A percentile compares a stretch with the other conserved stretches of the same genome.
These are phyloP conservation scores for Furnarius figulus DNA, from an alignment of 2,113 vertebrate species.

Conservation along the genomic window DNA sequence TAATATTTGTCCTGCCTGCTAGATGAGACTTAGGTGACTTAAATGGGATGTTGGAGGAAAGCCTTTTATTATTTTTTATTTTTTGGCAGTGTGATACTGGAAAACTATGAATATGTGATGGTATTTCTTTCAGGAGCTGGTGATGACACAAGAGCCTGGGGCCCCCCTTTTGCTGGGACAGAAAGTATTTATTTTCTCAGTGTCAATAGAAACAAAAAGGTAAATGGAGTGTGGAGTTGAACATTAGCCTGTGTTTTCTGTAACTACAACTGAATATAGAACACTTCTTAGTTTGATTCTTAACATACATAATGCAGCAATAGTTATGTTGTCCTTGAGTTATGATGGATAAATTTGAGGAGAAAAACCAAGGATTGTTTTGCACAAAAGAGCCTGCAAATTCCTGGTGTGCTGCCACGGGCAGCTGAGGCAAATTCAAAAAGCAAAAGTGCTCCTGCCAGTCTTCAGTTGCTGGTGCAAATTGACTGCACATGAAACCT, in stretches of 20 bases:
- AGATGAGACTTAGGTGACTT: not conserved
- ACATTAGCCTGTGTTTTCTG: not conserved
- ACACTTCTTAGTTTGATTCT: not conserved
- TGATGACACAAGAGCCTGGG: constrained; percentile 94
- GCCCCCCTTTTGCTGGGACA: constrained; percentile 85
- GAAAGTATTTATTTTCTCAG: constrained; percentile 96
- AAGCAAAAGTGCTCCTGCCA: not conserved
- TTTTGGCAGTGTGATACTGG: not conserved
- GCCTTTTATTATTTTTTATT: not conserved
- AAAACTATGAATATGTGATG: not conserved
- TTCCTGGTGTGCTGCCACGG: not conserved
- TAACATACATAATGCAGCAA: not conserved
- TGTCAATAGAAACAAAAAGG: constrained; percentile 96
- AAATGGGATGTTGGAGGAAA: not conserved
- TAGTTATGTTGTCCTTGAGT: not conserved
- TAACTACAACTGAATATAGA: not conserved
- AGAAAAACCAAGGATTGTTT: not conserved
- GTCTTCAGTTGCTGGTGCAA: not conserved
- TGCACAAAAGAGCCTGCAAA: not conserved
- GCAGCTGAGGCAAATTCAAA: not conserved
- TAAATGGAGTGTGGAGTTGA: constrained; percentile 22
- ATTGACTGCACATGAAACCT: not conserved
- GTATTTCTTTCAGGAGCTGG: constrained; percentile 80
- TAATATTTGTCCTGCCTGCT: not conserved
- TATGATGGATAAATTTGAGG: not conserved